phyloP scores from a whole-genome alignment of 2,888 invertebrate genomes.

The Brachypalpus laphriformis region DNA sequence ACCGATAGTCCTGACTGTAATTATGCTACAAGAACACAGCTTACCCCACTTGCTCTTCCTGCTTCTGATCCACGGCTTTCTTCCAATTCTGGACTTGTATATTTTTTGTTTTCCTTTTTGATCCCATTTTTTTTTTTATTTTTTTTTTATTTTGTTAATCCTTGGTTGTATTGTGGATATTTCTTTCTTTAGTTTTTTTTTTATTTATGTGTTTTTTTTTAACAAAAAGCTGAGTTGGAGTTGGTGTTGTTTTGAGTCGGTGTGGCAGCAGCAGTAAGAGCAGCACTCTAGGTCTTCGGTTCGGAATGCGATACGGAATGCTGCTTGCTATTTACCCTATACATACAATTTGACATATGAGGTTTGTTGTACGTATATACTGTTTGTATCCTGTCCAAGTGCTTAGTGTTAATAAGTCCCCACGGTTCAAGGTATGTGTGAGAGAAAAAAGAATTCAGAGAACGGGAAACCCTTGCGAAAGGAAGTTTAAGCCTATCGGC shows the following conservation, averaged over 20 bases:
- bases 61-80: constrained; percentile 34
- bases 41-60: constrained; percentile 28
- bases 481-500: constrained; percentile 67
- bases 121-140: too few relatives aligned
- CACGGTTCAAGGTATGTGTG: constrained; percentile 4
- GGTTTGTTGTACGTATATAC: constrained; percentile 1
- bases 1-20: constrained; percentile 42
- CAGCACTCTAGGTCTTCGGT: constrained; percentile 73
- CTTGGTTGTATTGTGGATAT: constrained; percentile 46
- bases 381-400: neutral
- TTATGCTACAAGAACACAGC: constrained; percentile 21
- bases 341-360: constrained; percentile 38
- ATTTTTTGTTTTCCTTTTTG: constrained; percentile 9
- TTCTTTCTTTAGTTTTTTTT: constrained; percentile 16
- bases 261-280: constrained; percentile 37
- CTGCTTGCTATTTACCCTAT: constrained; percentile 54
- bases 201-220: constrained; percentile 38
- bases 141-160: constrained; percentile 62
- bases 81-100: constrained; percentile 57
- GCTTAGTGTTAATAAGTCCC: constrained; percentile 29
- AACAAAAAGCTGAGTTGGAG: constrained; percentile 51
- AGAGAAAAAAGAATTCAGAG: constrained; percentile 30
- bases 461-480: constrained; percentile 67
- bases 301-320: constrained; percentile 75
- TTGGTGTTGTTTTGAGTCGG: constrained; percentile 53